These are phyloP conservation scores for Vulpes vulpes DNA, from an alignment of 2,113 vertebrate genomes.

Conservation along the genomic window DNA sequence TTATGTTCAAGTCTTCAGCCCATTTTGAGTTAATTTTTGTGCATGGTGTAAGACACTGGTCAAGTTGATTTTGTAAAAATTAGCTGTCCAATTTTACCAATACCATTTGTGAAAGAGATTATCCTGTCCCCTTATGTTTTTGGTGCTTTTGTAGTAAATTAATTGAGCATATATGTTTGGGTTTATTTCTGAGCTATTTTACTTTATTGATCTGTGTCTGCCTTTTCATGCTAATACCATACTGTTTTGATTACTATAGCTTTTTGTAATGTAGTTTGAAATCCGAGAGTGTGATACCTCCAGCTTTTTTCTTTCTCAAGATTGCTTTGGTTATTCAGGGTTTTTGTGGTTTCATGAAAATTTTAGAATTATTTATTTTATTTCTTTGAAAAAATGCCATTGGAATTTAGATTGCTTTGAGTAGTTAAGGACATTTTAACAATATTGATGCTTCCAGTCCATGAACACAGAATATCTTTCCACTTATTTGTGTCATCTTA, in stretches of 20 bases:
- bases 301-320: background rate
- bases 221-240: background rate
- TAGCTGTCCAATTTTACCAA: background rate
- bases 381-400: background rate
- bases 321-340: background rate
- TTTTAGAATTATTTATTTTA: background rate
- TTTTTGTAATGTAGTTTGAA: background rate
- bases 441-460: background rate
- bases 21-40: background rate
- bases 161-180: background rate
- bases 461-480: background rate
- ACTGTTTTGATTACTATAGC: background rate
- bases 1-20: background rate
- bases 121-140: background rate
- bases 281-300: background rate
- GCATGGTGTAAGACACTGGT: background rate
- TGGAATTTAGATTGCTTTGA: background rate
- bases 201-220: background rate
- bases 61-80: background rate
- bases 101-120: background rate
- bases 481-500: background rate
- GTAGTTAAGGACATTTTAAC: background rate
- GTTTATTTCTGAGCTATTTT: background rate
- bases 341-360: background rate
- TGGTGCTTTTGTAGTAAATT: background rate